phyloP scores from a whole-genome alignment of 2,113 vertebrate genomes.

The Phrynosoma platyrhinos region DNA sequence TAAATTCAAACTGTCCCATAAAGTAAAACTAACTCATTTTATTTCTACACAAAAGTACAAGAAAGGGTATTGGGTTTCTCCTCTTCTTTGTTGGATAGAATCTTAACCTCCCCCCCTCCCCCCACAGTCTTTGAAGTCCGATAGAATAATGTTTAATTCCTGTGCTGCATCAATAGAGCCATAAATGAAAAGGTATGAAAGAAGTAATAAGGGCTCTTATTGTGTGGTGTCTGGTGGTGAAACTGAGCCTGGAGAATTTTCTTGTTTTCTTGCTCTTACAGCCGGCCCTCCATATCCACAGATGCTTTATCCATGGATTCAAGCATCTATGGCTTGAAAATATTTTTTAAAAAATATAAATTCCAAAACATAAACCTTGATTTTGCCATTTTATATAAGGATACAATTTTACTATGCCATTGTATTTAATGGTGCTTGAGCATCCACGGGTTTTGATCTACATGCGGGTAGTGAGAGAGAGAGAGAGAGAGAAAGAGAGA shows the following conservation, averaged over 20 bases:
- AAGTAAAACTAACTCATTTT: constrained; percentile 74
- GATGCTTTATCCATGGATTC: too few species aligned
- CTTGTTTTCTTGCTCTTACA: constrained; percentile 16
- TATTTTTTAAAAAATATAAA: too few species aligned
- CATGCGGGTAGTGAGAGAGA: too few species aligned
- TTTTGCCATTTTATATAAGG: too few species aligned
- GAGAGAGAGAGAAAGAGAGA: too few species aligned
- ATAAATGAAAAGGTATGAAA: constrained; percentile 61
- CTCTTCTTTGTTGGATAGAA: constrained; percentile 54
- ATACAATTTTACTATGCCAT: too few species aligned
- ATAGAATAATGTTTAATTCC: constrained; percentile 59
- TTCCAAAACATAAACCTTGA: too few species aligned
- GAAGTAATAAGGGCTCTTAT: constrained; percentile 60
- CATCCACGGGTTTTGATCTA: too few species aligned
- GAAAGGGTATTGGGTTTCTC: constrained; percentile 65
- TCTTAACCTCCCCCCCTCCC: constrained; percentile 10
- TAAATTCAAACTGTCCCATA: constrained; percentile 78
- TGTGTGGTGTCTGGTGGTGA: constrained; percentile 42
- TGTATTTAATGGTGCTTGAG: too few species aligned
- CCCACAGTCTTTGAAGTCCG: constrained; percentile 61
- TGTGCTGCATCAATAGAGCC: constrained; percentile 56
- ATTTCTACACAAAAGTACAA: background rate
- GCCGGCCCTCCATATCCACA: too few species aligned
- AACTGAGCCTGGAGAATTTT: constrained; percentile 31
- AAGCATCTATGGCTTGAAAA: too few species aligned